Evolutionary conservation across 1,140 invertebrate genomes (phyloP), one percentile per base, ranked within the genome.

Genomic region (Hylaeus volcanicus): DNA sequence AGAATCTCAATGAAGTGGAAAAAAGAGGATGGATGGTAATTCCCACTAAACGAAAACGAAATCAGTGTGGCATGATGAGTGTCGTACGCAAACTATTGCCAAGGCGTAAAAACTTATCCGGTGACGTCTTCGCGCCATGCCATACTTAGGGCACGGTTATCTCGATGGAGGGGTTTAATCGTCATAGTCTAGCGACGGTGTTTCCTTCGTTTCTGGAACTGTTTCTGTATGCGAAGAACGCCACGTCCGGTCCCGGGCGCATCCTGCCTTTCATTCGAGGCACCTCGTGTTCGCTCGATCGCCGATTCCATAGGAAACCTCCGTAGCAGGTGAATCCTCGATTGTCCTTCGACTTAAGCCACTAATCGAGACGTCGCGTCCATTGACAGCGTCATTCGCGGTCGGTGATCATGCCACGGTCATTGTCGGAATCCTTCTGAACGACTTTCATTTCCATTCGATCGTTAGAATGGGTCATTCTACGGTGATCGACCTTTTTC

Each of bases 161-260:
- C 65, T 82, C 74, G 74, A 85, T 85, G 14, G 74, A 55, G 74
- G 61, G 48, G 68, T 53, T 56, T 66, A 69, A 43, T 86, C 73
- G 60, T 79, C 56, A 66, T 63, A 48, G 65, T 43, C 55, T 9
- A 60, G 63, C 68, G 69, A 87, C 76, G 81, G 84, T 89, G 85
- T 91, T 91, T 91, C 90, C 91, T 91, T 90, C 84, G 78, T 92
- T 91, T 91, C 89, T 91, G 85, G 87, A 92, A 91, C 91, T 92
- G 87, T 78, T 92, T 90, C 81, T 81, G 79, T 91, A 92, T 92
- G 88, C 90, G 69, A 60, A 37, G 75, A 61, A 60, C 56, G 85
- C 90, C 86, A 88, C 88, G 82, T 92, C 91, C 91, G 91, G 91
- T 91, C 86, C 83, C 74, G 63, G 53, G 55, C 85, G 65, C 85